phyloP scores from a whole-genome alignment of 2,888 invertebrate genomes.

The Acrobasis repandana region DNA sequence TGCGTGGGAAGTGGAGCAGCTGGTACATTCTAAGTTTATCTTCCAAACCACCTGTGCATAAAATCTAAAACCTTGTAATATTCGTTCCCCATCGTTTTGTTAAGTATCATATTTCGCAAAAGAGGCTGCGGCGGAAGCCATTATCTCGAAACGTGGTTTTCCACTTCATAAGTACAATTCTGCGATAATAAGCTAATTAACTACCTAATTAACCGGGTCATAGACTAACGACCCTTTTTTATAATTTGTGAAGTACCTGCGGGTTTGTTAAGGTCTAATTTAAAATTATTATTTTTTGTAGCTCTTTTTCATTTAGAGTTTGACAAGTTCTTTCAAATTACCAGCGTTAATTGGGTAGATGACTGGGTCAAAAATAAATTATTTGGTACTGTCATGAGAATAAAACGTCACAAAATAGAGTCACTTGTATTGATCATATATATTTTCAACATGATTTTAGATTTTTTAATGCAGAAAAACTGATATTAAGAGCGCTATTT shows the following conservation, averaged over 20 bases:
- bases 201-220: conserved; percentile 41
- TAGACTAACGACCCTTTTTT: conserved; percentile 30
- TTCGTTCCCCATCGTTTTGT: background rate
- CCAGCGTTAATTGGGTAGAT: background rate
- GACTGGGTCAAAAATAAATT: too few species aligned
- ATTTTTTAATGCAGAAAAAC: too few species aligned
- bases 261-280: conserved; percentile 22
- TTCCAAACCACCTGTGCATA: too few species aligned
- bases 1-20: too few species aligned
- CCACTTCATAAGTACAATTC: conserved; percentile 18
- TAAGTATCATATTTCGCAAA: conserved; percentile 12
- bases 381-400: too few species aligned
- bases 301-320: background rate
- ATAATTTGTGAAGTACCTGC: conserved; percentile 23
- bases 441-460: too few species aligned
- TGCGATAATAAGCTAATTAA: conserved; percentile 49
- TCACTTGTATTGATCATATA: too few species aligned
- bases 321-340: conserved; percentile 4
- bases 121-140: conserved; percentile 3
- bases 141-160: conserved; percentile 19
- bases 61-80: background rate
- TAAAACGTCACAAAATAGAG: too few species aligned
- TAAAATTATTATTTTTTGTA: conserved; percentile 17
- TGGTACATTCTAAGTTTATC: too few species aligned
- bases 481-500: too few species aligned